Evolutionary conservation across 2,888 invertebrate species (phyloP).

Genomic region (Tetragonisca angustula): DNA sequence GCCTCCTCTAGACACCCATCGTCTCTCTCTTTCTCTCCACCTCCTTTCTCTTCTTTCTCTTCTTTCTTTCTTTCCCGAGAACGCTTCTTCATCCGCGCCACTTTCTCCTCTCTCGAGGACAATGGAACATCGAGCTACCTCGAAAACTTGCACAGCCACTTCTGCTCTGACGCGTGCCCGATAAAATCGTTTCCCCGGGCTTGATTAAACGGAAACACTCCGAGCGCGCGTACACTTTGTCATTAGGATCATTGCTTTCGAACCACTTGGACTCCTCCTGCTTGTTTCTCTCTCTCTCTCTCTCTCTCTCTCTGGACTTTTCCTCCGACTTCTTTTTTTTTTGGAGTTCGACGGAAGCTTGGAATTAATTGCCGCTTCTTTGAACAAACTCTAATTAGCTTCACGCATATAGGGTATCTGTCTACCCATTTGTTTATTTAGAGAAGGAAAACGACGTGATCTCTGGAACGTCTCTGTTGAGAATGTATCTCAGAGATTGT

Average conservation of each 20-base stretch:
- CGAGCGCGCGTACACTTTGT: neutral
- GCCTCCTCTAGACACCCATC: slow-evolving; percentile 21
- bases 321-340: neutral
- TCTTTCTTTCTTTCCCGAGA: neutral
- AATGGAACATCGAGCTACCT: slow-evolving; percentile 46
- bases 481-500: no score
- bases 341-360: neutral
- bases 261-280: neutral
- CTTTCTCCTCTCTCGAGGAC: slow-evolving; percentile 59
- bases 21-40: slow-evolving; percentile 19
- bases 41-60: slow-evolving; percentile 1
- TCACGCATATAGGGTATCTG: no score
- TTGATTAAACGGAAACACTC: slow-evolving; percentile 31
- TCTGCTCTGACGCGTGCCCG: slow-evolving; percentile 41
- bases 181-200: slow-evolving; percentile 29
- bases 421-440: no score
- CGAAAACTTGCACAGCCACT: slow-evolving; percentile 51
- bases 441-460: no score
- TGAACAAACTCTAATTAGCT: neutral
- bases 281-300: neutral
- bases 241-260: slow-evolving; percentile 20
- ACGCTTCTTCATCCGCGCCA: slow-evolving; percentile 22
- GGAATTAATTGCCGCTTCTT: neutral
- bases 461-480: no score
- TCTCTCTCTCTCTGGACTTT: no score